Evolutionary conservation across 2,113 vertebrate species (phyloP), one percentile per base, ranked within the genome.

Genomic region (Osmerus eperlanus): DNA sequence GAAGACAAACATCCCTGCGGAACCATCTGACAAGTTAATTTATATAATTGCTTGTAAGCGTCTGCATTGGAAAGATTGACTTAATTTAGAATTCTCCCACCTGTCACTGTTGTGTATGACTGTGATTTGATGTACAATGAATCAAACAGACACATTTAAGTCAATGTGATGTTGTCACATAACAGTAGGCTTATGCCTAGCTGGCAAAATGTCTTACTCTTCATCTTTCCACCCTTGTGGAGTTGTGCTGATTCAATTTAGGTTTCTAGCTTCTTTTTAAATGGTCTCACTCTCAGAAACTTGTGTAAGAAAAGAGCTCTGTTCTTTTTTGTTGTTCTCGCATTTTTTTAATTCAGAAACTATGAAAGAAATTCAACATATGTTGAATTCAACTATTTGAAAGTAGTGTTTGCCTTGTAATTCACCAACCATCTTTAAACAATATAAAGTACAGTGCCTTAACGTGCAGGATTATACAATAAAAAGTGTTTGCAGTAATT

Each of bases 11-110:
- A 56, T 84, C 86, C 88, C 84, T 67, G 80, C 58, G 83, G 85
- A 86, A 68, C 72, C 76, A 80, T 88, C 87, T 91, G 90, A 91
- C 90, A 91, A 85, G 80, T 85, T 91, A 81, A 90, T 91, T 88
- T 84, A 81, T 89, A 72, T 85, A 89, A 90, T 90, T 89, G 84
- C 79, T 84, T 21, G 23, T 81, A 88, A 88, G 83, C 84, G 83
- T 87, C 81, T 90, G 85, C 78, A 71, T 67, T 68, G 74, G 75
- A 87, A 81, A 85, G 79, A 78, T 59, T n/a, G 84, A 87, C 80
- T 88, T 78, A 71, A 71, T 71, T 75, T 74, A 65, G 65, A 67
- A 65, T 63, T 81, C 84, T 64, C 70, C 72, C 70, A 72, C 63
- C 56, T 83, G 87, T 90, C 88, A 88, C 76, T 29, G 55, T 83